Base-by-base conservation (phyloP, 2,113 vertebrate genomes). In the Ptilonorhynchus violaceus region DNA sequence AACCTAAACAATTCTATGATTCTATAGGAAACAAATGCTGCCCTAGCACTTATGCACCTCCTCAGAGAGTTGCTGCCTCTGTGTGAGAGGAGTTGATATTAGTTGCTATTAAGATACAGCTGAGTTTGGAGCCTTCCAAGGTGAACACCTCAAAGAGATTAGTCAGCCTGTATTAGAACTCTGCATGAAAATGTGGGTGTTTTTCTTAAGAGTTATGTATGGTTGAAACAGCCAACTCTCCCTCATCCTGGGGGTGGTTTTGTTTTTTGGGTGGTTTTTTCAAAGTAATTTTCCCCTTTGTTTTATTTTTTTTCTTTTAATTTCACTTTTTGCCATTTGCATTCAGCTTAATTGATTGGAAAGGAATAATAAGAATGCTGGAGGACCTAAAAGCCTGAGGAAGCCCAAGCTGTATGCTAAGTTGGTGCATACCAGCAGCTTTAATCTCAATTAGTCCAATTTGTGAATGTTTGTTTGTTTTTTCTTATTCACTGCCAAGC, bases 381-480 rank as follows among this genome's bases (percentile, higher is more conserved):
- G 41, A 94, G 81, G 63, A 85, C n/a, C 83, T 93, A 85, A 91
- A 79, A 74, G 69, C 85, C 67, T 27, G 59, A 69, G 85, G 72
- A 92, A 89, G 19, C 25, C 13, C 25, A 83, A 85, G 46, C 50
- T 74, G 83, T 87, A 63, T 56, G 24, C 52, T 83, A 74, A 87
- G n/a, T 56, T 78, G 31, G 35, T 96, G 81, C 88, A 46, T 58
- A 77, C 50, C 92, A 96, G 95, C 92, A 97, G 92, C 76, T 96
- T 77, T 76, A 47, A 95, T 86, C 67, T 79, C 89, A 87, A 66
- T 91, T 94, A 94, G 80, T 91, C 94, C 75, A 96, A 86, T 92
- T 96, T 93, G 31, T 52, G 83, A 88, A 63, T 89, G 66, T 95
- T 95, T 96, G 89, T 85, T 90, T 94, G 94, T 89, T 66, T 94